Conservation (phyloP, 2,113 vertebrate genomes). For the Myrmecophaga tridactyla region DNA sequence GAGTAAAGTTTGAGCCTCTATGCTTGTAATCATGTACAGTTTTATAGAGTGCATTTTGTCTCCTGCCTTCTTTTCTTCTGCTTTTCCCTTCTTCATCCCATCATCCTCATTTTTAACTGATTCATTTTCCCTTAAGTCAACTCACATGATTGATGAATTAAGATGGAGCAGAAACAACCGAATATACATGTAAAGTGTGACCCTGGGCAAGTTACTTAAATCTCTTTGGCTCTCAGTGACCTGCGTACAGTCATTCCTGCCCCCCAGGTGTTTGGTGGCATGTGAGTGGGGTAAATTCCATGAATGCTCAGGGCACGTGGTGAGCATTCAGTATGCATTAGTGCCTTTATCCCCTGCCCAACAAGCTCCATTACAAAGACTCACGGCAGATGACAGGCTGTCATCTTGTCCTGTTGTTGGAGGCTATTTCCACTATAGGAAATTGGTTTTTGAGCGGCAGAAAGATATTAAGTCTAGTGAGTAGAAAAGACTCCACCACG, state of each 20-base stretch:
- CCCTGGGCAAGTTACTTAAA: background rate
- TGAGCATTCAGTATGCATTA: background rate
- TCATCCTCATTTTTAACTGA: background rate
- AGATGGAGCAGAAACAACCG: background rate
- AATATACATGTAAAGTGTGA: background rate
- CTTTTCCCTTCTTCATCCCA: background rate
- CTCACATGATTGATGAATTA: background rate
- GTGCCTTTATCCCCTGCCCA: background rate
- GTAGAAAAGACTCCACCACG: background rate
- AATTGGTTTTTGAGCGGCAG: background rate
- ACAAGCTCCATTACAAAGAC: background rate
- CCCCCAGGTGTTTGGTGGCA: background rate
- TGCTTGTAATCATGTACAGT: background rate
- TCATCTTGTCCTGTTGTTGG: slow-evolving; percentile 9
- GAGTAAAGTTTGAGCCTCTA: background rate
- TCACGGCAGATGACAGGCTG: background rate
- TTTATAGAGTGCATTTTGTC: background rate
- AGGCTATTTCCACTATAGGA: background rate
- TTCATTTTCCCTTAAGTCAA: background rate
- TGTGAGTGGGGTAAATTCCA: background rate
- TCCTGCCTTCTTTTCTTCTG: background rate
- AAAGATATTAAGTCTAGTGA: background rate
- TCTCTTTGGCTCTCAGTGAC: background rate
- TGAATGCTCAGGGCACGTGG: background rate
- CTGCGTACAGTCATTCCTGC: background rate